Evolutionary conservation across 2,797 vertebrate species (phyloP), one percentile per base, ranked within the genome.

Genomic region (Tragelaphus eurycerus): DNA sequence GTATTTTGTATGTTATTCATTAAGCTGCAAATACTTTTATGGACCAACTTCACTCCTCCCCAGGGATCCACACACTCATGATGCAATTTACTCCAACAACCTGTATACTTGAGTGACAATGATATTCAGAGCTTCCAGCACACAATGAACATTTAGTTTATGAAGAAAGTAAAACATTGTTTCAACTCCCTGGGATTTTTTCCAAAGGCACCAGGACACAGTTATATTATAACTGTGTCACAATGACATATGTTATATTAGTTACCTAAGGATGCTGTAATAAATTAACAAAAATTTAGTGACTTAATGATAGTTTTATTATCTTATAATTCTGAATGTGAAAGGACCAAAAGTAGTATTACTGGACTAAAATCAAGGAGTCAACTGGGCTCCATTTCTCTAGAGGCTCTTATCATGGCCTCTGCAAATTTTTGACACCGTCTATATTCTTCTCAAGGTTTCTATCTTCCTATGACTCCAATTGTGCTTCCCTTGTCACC

Each of bases 1-100:
- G 29, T 34, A 74, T 25, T 60, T 60, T 17, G 0, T 55, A 38
- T 48, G 17, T 13, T 25, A 2, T 64, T 27, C 12, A 57, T 48
- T 64, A 29, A 52, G 31, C 27, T 57, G 7, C 52, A 31, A 4
- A 43, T 34, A 6, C 7, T n/a, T 86, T 23, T 50, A 0, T 34
- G 1, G 15, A 11, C 25, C 1, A 21, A 34, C 11, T 16, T 19
- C 3, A 0, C 7, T 60, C 15, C 38, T 60, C 25, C 46, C 13
- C 5, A 17, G 34, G 16, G 23, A 34, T 29, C 11, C 7, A 5
- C 19, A 50, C 23, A 16, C 31, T 89, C n/a, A 13, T 1, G 15
- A 4, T 2, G 10, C 0, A 1, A 23, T n/a, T 50, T 29, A 6
- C 15, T 89, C 31, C 60, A 29, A 31, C 21, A 31, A 7, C 8